These are phyloP conservation scores for Neoascia interrupta DNA, from an alignment of 2,888 invertebrate genomes.

Conservation along the genomic window DNA sequence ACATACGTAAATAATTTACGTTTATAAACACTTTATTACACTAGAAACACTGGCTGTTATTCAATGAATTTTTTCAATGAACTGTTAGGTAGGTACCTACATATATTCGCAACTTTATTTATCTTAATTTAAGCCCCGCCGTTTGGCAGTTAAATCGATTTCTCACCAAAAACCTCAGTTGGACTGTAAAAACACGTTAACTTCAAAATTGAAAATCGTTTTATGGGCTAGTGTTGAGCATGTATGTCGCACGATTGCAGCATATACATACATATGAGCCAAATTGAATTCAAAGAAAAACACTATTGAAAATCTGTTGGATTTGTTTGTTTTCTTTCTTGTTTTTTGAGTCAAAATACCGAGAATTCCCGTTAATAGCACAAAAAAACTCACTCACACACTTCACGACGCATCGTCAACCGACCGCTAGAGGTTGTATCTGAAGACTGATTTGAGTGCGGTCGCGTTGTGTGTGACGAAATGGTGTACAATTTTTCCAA, in stretches of 20 bases:
- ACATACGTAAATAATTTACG: too few species aligned
- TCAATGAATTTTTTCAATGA: constrained; percentile 28
- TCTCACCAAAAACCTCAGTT: not conserved
- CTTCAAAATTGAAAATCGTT: too few species aligned
- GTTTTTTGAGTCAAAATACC: not conserved
- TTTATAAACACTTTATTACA: too few species aligned
- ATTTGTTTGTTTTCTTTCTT: constrained; percentile 4
- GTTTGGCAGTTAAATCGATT: constrained; percentile 18
- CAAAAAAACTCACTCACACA: constrained; percentile 21
- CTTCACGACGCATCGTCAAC: constrained; percentile 22
- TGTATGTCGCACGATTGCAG: too few species aligned
- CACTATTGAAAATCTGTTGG: too few species aligned
- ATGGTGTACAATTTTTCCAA: constrained; percentile 20
- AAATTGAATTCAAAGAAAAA: too few species aligned
- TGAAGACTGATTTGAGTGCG: constrained; percentile 49
- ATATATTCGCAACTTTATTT: not conserved
- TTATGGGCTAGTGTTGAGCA: too few species aligned
- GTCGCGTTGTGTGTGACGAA: constrained; percentile 32
- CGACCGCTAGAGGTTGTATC: constrained; percentile 38
- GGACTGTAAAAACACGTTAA: too few species aligned
- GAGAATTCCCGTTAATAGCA: not conserved
- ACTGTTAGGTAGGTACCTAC: too few species aligned
- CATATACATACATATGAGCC: too few species aligned
- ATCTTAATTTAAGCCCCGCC: not conserved
- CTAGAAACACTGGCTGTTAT: constrained; percentile 44